Conservation (phyloP, 35 echinoderm and acorn worm species). For the Ptychodera flava region DNA sequence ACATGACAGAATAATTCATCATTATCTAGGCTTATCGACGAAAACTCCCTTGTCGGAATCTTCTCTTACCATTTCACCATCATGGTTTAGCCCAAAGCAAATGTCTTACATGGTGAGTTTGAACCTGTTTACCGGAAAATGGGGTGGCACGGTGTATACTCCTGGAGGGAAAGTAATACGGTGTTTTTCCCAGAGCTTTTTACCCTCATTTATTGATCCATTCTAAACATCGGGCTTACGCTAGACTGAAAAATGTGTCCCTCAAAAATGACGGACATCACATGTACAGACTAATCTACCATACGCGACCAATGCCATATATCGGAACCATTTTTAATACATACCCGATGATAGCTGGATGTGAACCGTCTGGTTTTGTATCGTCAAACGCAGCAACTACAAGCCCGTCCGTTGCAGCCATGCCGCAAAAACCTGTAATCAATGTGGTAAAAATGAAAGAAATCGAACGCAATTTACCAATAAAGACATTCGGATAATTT, state of each 20-base stretch:
- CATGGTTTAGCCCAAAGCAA: background rate
- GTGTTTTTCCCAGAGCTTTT: no score
- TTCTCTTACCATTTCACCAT: background rate
- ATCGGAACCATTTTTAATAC: background rate
- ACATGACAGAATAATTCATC: background rate
- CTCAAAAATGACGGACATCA: background rate
- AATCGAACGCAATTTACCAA: no score
- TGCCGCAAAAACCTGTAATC: slow-evolving; percentile 39
- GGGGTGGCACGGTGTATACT: no score
- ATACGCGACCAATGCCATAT: background rate
- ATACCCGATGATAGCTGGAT: slow-evolving; percentile 53
- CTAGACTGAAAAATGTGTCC: background rate
- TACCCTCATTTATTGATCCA: no score
- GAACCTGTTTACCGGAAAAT: background rate
- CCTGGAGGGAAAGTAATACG: no score
- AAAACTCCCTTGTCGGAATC: background rate
- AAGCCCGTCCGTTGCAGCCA: slow-evolving; percentile 26
- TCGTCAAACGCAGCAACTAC: slow-evolving; percentile 47
- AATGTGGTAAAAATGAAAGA: background rate
- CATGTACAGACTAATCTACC: background rate
- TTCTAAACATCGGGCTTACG: no score
- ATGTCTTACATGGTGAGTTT: background rate
- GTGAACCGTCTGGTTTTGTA: slow-evolving; percentile 60
- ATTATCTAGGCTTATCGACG: background rate
- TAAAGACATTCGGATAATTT: no score